phyloP scores from a whole-genome alignment of 2,113 vertebrate species.

The Ornithorhynchus anatinus region DNA sequence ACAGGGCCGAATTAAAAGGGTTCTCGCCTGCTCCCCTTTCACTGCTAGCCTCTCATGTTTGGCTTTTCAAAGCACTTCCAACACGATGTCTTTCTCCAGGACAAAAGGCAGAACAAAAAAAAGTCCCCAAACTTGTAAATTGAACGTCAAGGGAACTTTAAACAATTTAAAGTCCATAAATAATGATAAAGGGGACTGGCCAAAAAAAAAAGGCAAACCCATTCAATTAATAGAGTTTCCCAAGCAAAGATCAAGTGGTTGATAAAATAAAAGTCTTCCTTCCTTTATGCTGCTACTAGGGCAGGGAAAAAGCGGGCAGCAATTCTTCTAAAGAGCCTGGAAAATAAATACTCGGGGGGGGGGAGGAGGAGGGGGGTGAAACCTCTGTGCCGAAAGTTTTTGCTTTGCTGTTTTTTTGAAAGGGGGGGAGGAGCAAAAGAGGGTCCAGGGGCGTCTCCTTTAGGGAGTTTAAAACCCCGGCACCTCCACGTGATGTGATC shows the following conservation, averaged over 20 bases:
- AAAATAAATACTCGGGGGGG: not conserved
- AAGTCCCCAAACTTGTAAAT: constrained; percentile 79
- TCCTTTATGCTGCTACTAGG: constrained; percentile 41
- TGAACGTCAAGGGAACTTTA: constrained; percentile 78
- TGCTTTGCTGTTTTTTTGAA: too few relatives aligned
- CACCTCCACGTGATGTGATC: not conserved
- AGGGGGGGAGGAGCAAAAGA: too few relatives aligned
- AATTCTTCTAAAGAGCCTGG: not conserved
- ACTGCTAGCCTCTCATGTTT: constrained; percentile 74
- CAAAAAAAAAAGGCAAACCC: constrained; percentile 76
- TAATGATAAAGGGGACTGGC: constrained; percentile 75
- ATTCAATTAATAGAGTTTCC: constrained; percentile 79
- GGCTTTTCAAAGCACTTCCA: constrained; percentile 80
- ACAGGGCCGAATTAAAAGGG: constrained; percentile 76
- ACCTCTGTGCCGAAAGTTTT: constrained; percentile 47
- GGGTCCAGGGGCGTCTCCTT: not conserved
- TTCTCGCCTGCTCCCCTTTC: constrained; percentile 71
- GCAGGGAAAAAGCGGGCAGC: constrained; percentile 22
- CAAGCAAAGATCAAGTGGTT: constrained; percentile 76
- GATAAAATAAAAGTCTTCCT: constrained; percentile 66
- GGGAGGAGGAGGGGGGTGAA: not conserved
- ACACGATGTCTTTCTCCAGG: constrained; percentile 73
- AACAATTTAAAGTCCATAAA: constrained; percentile 81
- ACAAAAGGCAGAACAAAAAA: constrained; percentile 73
- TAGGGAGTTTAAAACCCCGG: not conserved